phyloP scores from a whole-genome alignment of 2,113 vertebrate genomes.

The Oncorhynchus kisutch region DNA sequence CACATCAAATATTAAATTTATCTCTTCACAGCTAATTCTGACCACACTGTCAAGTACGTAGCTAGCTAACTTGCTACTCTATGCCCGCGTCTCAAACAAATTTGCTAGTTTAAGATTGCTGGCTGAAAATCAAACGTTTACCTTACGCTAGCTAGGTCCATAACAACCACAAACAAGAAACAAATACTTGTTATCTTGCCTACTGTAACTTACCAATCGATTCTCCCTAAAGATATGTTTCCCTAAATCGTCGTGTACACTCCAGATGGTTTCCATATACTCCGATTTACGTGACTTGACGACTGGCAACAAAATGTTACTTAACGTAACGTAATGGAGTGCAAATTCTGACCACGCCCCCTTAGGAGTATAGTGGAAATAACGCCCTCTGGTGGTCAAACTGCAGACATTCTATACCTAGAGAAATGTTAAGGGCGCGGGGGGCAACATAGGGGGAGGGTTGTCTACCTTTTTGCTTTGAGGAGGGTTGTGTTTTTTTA shows the following conservation, averaged over 20 bases:
- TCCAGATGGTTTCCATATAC: not conserved
- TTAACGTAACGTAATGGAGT: conserved; percentile 9
- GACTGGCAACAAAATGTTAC: conserved; percentile 43
- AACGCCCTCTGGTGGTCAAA: not conserved
- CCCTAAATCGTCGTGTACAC: not conserved
- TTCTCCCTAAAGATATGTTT: not conserved
- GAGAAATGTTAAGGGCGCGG: no score
- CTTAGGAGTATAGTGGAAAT: not conserved
- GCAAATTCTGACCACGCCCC: conserved; percentile 50
- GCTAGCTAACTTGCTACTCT: not conserved
- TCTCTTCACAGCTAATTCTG: not conserved
- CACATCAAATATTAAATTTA: not conserved
- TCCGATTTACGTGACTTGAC: not conserved
- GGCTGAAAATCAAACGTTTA: not conserved
- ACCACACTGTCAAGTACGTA: not conserved
- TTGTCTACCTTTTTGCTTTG: not conserved
- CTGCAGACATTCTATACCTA: not conserved
- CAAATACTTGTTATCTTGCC: not conserved
- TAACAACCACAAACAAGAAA: not conserved
- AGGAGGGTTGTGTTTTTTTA: no score
- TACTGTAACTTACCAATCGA: conserved; percentile 18
- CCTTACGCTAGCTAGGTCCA: not conserved
- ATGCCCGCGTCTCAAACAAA: not conserved
- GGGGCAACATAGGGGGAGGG: no score
- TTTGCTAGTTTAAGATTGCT: not conserved